Conservation (phyloP, 64 coral and sea anemone genomes). For the Montipora sp. region DNA sequence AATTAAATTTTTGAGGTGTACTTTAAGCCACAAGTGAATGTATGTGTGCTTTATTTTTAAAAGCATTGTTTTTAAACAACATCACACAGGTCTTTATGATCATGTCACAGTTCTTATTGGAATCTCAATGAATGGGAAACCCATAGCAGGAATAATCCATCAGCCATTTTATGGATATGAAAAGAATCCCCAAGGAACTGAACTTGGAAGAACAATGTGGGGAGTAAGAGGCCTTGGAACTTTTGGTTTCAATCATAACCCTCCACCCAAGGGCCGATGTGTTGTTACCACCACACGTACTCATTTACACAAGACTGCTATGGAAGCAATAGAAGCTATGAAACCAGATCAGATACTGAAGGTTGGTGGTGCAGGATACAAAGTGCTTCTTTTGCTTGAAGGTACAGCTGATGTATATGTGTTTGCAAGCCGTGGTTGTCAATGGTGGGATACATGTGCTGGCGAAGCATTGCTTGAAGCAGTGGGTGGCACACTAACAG, state of each 20-base stretch:
- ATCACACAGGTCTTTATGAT: conserved; percentile 74
- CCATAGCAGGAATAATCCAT: conserved; percentile 97
- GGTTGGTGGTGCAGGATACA: conserved; percentile 93
- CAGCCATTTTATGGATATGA: conserved; percentile 90
- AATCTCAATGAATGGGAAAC: conserved; percentile 80
- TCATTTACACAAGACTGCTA: conserved; percentile 72
- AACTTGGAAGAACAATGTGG: conserved; percentile 90
- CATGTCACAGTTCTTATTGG: conserved; percentile 97
- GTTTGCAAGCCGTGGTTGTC: conserved; percentile 90
- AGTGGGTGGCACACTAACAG: conserved; percentile 83
- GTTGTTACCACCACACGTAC: conserved; percentile 94
- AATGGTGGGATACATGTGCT: conserved; percentile 98
- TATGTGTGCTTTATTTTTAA: background rate
- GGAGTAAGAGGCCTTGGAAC: conserved; percentile 84
- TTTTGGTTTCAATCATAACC: conserved; percentile 76
- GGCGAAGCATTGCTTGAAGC: conserved; percentile 84
- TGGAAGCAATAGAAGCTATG: conserved; percentile 89
- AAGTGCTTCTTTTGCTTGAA: conserved; percentile 84
- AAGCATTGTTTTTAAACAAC: background rate
- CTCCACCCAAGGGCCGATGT: conserved; percentile 52
- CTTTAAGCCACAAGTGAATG: too few species aligned
- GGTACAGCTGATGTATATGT: conserved; percentile 94
- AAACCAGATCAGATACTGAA: conserved; percentile 84
- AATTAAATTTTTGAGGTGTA: too few species aligned
- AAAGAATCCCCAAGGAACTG: conserved; percentile 37